These are phyloP conservation scores for Clanis bilineata DNA, from an alignment of 2,888 invertebrate genomes.

Conservation along the genomic window DNA sequence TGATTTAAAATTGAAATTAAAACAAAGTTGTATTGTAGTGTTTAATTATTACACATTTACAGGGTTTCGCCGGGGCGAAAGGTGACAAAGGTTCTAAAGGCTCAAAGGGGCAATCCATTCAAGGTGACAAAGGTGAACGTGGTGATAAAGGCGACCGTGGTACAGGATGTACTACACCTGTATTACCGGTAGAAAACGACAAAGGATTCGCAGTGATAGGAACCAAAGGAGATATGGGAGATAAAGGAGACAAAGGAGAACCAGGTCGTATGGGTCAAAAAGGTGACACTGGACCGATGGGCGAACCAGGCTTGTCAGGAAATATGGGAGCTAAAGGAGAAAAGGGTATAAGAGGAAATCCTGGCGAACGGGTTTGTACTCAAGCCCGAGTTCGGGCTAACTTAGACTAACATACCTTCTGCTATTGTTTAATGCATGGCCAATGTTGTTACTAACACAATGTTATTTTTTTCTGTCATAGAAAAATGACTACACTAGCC, in stretches of 20 bases:
- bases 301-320: conserved; percentile 87
- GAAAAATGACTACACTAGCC: no score
- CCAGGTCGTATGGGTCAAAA: conserved; percentile 84
- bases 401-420: no score
- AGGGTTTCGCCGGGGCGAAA: conserved; percentile 86
- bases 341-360: conserved; percentile 92
- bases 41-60: no score
- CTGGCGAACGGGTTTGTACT: conserved; percentile 89
- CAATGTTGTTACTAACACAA: no score
- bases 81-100: conserved; percentile 88
- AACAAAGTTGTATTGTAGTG: no score
- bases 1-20: no score
- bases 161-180: conserved; percentile 54
- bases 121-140: conserved; percentile 85
- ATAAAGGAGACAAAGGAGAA: conserved; percentile 84
- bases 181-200: conserved; percentile 55
- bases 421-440: no score
- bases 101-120: conserved; percentile 73
- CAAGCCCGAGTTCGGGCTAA: no score
- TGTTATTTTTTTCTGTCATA: no score
- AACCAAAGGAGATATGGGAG: conserved; percentile 77
- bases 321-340: conserved; percentile 89
- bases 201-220: conserved; percentile 64
- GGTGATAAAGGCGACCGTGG: conserved; percentile 80
- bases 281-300: conserved; percentile 87